Evolutionary conservation across 2,113 vertebrate genomes (phyloP), one percentile per base, ranked within the genome.

Genomic region (Cheilinus undulatus): DNA sequence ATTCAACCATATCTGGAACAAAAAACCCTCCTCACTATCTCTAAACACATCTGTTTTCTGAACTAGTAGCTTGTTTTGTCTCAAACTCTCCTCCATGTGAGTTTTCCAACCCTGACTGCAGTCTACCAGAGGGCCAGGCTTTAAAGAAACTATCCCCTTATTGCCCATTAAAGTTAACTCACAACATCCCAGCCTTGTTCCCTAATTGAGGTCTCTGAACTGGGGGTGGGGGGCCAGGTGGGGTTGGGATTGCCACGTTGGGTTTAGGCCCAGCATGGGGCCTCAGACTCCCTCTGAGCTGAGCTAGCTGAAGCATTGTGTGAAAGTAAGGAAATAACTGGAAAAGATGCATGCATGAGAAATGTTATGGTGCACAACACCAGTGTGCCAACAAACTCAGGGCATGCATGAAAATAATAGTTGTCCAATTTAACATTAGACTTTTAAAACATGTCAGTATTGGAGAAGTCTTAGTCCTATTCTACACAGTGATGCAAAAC

Each of bases 91-190:
- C 4, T 0, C 52, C 53, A 46, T 14, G 27, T 66, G 53, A 77
- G 28, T 58, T 64, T 68, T 66, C 54, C 53, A 58, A 42, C 53
- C 73, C 57, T 1, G 17, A 50, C 69, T 34, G 54, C 48, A 42
- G 30, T 58, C 59, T 49, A 58, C 32, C 57, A 68, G 60, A 70
- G 59, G 52, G 43, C 57, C 70, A 40, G 38, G 15, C 51, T 68
- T 74, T 68, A 80, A 69, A 76, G 53, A 38, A 24, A 61, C 72
- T 62, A 71, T 69, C 42, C 70, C 62, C 75, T 79, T 64, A 82
- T 77, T 82, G 72, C 38, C 69, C 51, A 84, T 86, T 86, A 86
- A 86, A 87, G 74, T 73, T 74, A 83, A 83, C 77, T 76, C 69
- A 83, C 77, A 82, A 70, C 82, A 76, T 70, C 61, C 60, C 65